These are phyloP conservation scores for Cardiocondyla obscurior DNA, from an alignment of 1,140 invertebrate species.

Conservation along the genomic window DNA sequence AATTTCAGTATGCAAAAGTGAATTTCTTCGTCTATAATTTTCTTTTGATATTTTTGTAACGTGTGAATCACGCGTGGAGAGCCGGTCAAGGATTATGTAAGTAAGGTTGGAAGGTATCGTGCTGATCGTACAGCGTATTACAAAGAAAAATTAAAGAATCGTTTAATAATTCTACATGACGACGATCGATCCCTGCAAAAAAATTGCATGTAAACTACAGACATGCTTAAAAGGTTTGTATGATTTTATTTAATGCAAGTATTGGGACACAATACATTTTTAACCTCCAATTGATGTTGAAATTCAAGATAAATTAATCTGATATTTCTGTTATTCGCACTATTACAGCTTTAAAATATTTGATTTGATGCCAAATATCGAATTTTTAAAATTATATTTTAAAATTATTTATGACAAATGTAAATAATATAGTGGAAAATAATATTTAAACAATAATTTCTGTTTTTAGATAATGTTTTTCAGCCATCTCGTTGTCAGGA, in stretches of 20 bases:
- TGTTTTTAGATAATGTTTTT: conserved; percentile 87
- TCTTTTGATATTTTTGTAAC: too few species aligned
- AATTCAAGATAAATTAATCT: neutral
- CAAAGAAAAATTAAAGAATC: neutral
- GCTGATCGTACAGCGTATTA: too few species aligned
- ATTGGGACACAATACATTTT: neutral
- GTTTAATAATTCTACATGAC: conserved; percentile 67
- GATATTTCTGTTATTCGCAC: neutral
- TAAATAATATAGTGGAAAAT: neutral
- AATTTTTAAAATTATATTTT: too few species aligned
- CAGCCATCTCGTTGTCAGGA: conserved; percentile 86
- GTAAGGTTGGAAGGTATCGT: too few species aligned
- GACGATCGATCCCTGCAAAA: conserved; percentile 89
- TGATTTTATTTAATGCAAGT: neutral
- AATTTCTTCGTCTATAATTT: too few species aligned
- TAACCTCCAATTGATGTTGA: conserved; percentile 29
- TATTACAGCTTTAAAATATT: neutral
- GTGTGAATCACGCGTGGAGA: neutral
- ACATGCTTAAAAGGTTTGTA: conserved; percentile 88
- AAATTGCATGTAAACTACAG: conserved; percentile 90
- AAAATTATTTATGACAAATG: too few species aligned
- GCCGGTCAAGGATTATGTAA: neutral
- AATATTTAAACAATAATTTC: conserved; percentile 56
- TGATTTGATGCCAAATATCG: too few species aligned
- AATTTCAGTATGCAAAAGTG: too few species aligned